Conservation (phyloP, 2,888 invertebrate species). For the Oscheius sp. region DNA sequence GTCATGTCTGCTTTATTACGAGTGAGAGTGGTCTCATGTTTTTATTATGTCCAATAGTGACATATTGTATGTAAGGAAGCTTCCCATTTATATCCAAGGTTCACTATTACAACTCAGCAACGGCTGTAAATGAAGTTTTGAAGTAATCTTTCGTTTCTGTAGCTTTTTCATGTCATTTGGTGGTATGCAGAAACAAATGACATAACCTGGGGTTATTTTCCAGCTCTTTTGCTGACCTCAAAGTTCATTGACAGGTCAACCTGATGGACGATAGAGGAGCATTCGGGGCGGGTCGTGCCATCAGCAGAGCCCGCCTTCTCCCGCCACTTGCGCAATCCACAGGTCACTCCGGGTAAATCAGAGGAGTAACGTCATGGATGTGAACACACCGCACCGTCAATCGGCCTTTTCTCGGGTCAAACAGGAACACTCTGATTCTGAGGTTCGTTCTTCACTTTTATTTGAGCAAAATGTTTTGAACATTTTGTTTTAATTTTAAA, state of each 20-base stretch:
- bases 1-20: constrained; percentile 33
- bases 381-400: constrained; percentile 1
- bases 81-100: constrained; percentile 8
- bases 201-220: constrained; percentile 8
- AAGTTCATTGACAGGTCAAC: constrained; percentile 13
- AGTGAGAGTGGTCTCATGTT: constrained; percentile 33
- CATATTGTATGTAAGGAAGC: constrained; percentile 4
- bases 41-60: background rate
- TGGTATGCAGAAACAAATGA: no score
- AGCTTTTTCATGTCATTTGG: background rate
- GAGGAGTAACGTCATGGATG: constrained; percentile 6
- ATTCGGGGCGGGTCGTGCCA: constrained; percentile 1
- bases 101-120: constrained; percentile 6
- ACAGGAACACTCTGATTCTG: constrained; percentile 1
- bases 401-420: constrained; percentile 16
- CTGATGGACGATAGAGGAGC: background rate
- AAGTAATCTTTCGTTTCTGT: no score
- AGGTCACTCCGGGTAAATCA: constrained; percentile 23
- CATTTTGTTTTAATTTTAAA: background rate
- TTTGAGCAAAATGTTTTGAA: no score
- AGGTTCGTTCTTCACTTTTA: background rate
- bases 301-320: constrained; percentile 8
- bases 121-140: constrained; percentile 15
- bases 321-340: constrained; percentile 22
- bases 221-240: background rate